A percentile compares a stretch with the other conserved stretches of the same genome.
Conservation (phyloP, 2,113 vertebrate genomes). For the Psettodes erumei region DNA sequence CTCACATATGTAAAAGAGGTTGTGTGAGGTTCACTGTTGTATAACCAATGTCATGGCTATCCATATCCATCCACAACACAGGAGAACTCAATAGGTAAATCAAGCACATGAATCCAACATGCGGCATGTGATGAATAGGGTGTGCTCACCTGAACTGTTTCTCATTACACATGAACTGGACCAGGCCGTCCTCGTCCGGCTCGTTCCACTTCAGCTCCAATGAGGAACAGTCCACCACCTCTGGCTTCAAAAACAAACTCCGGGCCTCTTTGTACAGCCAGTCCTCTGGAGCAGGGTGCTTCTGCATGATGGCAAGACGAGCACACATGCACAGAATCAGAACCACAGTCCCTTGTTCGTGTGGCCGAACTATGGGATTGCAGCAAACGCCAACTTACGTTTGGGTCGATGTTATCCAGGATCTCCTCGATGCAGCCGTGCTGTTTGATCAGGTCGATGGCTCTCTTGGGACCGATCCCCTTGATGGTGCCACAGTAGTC, state of each 20-base stretch:
- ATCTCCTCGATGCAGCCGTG: conserved; percentile 94
- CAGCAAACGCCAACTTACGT: conserved; percentile 56
- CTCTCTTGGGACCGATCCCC: conserved; percentile 95
- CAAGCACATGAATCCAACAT: no score
- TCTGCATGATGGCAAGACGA: conserved; percentile 71
- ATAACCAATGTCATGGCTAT: no score
- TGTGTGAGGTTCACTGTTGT: no score
- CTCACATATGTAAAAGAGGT: background rate
- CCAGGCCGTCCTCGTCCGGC: conserved; percentile 88
- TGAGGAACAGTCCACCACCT: conserved; percentile 86
- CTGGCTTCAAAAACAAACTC: conserved; percentile 89
- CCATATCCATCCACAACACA: no score
- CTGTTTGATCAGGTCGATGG: conserved; percentile 93
- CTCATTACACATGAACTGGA: conserved; percentile 91
- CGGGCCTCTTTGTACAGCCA: conserved; percentile 95
- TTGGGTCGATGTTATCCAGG: conserved; percentile 89
- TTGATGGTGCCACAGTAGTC: conserved; percentile 98
- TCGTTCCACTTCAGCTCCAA: conserved; percentile 92
- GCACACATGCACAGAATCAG: background rate
- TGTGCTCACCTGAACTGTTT: conserved; percentile 93
- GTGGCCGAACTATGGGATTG: background rate
- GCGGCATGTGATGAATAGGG: background rate
- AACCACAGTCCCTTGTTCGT: background rate
- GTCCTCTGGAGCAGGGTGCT: conserved; percentile 90
- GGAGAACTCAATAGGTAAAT: no score